These are phyloP conservation scores for Crotalus horridus DNA, from an alignment of 2,113 vertebrate species.

Conservation along the genomic window DNA sequence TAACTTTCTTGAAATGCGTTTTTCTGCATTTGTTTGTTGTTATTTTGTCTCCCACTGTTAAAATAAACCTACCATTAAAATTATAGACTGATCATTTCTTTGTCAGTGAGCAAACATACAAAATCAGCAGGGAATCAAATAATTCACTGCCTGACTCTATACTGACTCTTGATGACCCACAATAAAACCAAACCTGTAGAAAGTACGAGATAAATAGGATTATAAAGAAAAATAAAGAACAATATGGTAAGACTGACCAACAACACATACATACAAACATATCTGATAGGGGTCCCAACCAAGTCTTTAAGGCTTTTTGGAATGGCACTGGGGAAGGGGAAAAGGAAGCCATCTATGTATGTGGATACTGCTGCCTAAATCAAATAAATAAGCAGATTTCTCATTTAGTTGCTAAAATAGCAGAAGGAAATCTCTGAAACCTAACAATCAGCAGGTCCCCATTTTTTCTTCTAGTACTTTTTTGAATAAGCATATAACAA, in stretches of 20 bases:
- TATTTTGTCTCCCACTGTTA: too few relatives aligned
- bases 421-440: slow-evolving; percentile 37
- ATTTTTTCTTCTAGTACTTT: slow-evolving; percentile 64
- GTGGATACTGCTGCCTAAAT: neutral
- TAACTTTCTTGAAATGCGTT: too few relatives aligned
- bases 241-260: neutral
- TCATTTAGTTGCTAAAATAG: slow-evolving; percentile 56
- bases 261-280: neutral
- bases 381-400: neutral
- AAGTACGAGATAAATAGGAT: neutral
- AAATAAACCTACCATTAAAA: too few relatives aligned
- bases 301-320: neutral
- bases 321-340: neutral
- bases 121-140: too few relatives aligned
- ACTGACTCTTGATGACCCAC: neutral
- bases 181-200: neutral
- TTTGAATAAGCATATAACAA: slow-evolving; percentile 72
- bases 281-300: neutral
- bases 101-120: too few relatives aligned
- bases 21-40: too few relatives aligned
- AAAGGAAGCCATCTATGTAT: neutral
- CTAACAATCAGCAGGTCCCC: slow-evolving; percentile 45
- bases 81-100: too few relatives aligned
- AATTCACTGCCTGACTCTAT: neutral
- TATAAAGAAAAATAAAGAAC: neutral